A percentile compares a stretch with the other conserved stretches of the same genome.
Evolutionary conservation across 2,888 invertebrate species (phyloP).

Genomic region (Oligia latruncula): DNA sequence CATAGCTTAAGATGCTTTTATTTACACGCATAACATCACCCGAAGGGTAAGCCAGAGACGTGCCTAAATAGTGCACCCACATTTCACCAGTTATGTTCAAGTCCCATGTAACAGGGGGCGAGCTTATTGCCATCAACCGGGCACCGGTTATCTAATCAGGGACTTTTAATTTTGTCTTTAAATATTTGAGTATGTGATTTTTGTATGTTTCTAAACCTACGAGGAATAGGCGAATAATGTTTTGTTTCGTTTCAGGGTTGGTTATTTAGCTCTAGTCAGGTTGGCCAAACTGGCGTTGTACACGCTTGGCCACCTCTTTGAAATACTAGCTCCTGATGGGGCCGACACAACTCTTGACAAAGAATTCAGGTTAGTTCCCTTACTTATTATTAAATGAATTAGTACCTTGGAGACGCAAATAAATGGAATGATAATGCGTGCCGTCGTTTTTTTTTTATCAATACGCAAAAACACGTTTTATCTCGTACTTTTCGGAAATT

Average conservation of each 20-base stretch:
- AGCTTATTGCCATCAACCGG: not conserved
- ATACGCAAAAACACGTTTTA: not conserved
- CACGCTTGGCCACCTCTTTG: slow-evolving; percentile 95
- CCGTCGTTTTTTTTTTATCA: not conserved
- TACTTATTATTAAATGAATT: not conserved
- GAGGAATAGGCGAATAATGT: not conserved
- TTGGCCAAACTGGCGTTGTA: slow-evolving; percentile 97
- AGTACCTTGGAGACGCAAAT: not conserved
- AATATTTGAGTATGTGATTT: no score
- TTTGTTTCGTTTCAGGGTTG: slow-evolving; percentile 91
- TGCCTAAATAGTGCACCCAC: not conserved
- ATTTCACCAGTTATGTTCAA: not conserved
- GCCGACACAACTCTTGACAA: slow-evolving; percentile 83
- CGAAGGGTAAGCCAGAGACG: no score
- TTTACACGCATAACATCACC: not conserved
- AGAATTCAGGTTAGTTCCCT: slow-evolving; percentile 80
- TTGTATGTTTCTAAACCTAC: not conserved
- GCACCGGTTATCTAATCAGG: no score
- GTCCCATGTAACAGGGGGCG: not conserved
- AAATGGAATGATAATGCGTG: slow-evolving; percentile 7
- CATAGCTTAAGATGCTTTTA: not conserved
- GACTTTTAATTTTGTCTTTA: no score
- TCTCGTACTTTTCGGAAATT: not conserved
- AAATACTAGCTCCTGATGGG: slow-evolving; percentile 89
- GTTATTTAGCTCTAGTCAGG: slow-evolving; percentile 96